Base-by-base conservation (phyloP, 1,140 invertebrate genomes). In the Sitodiplosis mosellana region DNA sequence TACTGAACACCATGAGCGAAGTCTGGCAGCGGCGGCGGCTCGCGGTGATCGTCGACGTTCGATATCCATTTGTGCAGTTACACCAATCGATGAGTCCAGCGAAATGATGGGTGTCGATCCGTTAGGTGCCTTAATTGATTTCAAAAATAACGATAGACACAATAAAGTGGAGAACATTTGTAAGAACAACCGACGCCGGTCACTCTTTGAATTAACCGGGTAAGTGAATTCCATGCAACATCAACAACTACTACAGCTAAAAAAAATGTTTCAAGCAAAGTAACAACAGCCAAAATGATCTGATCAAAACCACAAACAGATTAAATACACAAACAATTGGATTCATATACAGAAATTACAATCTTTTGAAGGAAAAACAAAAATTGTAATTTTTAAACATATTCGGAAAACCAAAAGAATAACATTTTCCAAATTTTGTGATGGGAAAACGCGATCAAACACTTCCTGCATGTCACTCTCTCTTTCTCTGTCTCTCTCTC, bases 161-260 rank as follows among this genome's bases (percentile, higher is more conserved):
- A 55, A 61, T 45, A 59, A 54, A 33, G 69, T 68, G 14, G 69
- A 69, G 7, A 67, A 64, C 22, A 76, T 77, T 59, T 63, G 76
- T 19, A 68, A 76, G 12, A 76, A 78, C 55, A 71, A 72, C 46
- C 66, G 76, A 52, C 61, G 76, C 53, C 75, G 76, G 54, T 79
- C 77, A 15, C 77, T 79, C 75, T 60, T 79, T 53, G 77, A 79
- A 59, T 65, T 79, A 11, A 77, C 70, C 51, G 76, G 76, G 76
- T 79, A 69, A 64, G 75, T 73, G n/a, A n/a, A n/a, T n/a, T n/a
- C n/a, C n/a, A n/a, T n/a, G n/a, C n/a, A n/a, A n/a, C n/a, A n/a
- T n/a, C n/a, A n/a, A n/a, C n/a, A n/a, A n/a, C n/a, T n/a, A n/a
- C n/a, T n/a, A n/a, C n/a, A n/a, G n/a, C 20, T 18, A 18, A 12